Evolutionary conservation across 1,140 invertebrate genomes (phyloP).

Genomic region (Rhopalosiphum padi): DNA sequence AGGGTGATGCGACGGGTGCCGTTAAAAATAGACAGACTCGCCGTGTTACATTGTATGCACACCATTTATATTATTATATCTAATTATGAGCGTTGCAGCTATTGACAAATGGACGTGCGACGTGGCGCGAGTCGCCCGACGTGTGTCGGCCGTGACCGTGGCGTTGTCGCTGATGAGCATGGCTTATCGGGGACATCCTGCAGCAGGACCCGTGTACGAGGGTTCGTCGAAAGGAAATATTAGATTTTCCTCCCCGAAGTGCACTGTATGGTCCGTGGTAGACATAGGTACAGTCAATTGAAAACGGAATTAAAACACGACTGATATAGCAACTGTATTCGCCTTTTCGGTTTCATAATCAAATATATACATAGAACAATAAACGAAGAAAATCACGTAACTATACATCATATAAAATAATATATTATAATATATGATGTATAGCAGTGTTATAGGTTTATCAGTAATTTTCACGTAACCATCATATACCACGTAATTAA

Average conservation of each 20-base stretch:
- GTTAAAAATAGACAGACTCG: conserved; percentile 18
- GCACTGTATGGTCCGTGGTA: too few relatives aligned
- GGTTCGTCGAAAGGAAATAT: background rate
- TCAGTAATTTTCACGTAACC: too few relatives aligned
- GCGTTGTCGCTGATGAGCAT: background rate
- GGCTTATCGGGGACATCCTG: background rate
- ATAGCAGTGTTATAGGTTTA: too few relatives aligned
- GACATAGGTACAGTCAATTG: too few relatives aligned
- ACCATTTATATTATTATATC: background rate
- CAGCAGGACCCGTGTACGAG: background rate
- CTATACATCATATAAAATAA: too few relatives aligned
- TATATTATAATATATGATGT: too few relatives aligned
- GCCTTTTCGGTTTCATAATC: too few relatives aligned
- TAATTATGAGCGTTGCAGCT: background rate
- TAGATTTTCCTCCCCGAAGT: background rate
- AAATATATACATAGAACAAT: too few relatives aligned
- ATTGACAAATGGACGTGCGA: background rate
- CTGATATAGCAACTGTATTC: too few relatives aligned
- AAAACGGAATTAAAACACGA: too few relatives aligned
- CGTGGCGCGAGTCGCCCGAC: background rate
- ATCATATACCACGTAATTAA: too few relatives aligned
- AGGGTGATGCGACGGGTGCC: background rate
- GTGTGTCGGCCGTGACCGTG: background rate
- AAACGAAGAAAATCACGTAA: too few relatives aligned
- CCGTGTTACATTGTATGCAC: background rate